Evolutionary conservation across 1,140 invertebrate species (phyloP), one percentile per base, ranked within the genome.

Genomic region (Trachymyrmex cornetzi): DNA sequence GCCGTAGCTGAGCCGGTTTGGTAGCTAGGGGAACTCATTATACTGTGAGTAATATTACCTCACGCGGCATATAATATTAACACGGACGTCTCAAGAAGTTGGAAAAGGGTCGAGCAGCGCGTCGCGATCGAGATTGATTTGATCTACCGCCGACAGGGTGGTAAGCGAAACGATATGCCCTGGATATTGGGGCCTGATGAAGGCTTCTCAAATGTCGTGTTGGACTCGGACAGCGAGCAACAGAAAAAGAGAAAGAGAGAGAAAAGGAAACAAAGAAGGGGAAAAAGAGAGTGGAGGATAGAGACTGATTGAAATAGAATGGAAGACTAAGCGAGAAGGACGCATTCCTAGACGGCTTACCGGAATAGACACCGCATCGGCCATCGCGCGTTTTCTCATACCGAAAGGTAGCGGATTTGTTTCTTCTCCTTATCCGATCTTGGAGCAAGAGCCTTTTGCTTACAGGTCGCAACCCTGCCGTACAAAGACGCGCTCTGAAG

Each of bases 331-430:
- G 71, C 67, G 61, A 57, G 74, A 66, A 66, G 74, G 85, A 86
- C 86, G 85, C 94, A 95, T 95, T 95, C 94, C 93, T 93, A 94
- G 92, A 93, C 92, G 88, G 94, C 94, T 94, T 95, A 94, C 91
- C 89, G 7, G 77, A 81, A 87, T 88, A 77, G 87, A 90, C 93
- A 92, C 94, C 92, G 89, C 50, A 61, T 86, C 89, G 87, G 87
- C 92, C 92, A 92, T 93, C 92, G 91, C 87, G 90, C 88, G 86
- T 90, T 88, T 93, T 93, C 88, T 91, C 89, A 90, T 93, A 93
- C 90, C 91, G 89, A 91, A 92, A 94, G 93, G 91, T 94, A 88
- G 90, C 89, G 92, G 92, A 94, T 94, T 94, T 94, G 92, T 94
- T 94, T 93, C 91, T 92, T 89, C 74, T 38, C 89, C 85, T 89